These are phyloP conservation scores for Pegea sp. DNA, from an alignment of 23 tunicate species.

Conservation along the genomic window DNA sequence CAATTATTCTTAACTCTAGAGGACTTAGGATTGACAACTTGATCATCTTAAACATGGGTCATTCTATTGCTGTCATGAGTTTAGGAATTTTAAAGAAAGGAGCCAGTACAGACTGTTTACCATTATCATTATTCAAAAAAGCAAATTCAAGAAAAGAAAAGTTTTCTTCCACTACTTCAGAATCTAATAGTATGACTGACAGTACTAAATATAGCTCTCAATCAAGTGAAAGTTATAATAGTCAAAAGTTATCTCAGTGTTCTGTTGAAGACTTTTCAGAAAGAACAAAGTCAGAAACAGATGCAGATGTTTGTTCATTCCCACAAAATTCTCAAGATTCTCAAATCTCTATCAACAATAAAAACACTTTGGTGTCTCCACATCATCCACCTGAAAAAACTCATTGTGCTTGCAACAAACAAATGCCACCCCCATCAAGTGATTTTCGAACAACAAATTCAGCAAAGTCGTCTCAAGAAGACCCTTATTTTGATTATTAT, in stretches of 20 bases:
- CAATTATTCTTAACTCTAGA: constrained; percentile 14
- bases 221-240: neutral
- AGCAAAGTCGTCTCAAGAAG: constrained; percentile 2
- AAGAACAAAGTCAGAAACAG: too few relatives aligned
- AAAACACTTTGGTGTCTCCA: too few relatives aligned
- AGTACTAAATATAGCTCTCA: neutral
- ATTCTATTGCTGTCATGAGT: constrained; percentile 79
- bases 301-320: neutral
- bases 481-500: constrained; percentile 36
- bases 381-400: too few relatives aligned
- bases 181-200: neutral
- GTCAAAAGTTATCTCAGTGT: neutral
- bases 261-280: too few relatives aligned
- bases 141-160: constrained; percentile 15
- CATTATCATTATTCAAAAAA: constrained; percentile 43
- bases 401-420: neutral
- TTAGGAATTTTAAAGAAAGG: constrained; percentile 11
- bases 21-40: constrained; percentile 50
- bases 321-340: neutral
- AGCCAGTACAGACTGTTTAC: constrained; percentile 7
- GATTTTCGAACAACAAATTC: neutral
- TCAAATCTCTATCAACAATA: too few relatives aligned
- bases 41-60: constrained; percentile 62
- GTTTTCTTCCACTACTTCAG: neutral
- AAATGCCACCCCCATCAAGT: neutral